Percentiles rank a stretch among this genome's conserved stretches.
Conservation (phyloP, 2,113 vertebrate genomes). For the Tringa solitaria region DNA sequence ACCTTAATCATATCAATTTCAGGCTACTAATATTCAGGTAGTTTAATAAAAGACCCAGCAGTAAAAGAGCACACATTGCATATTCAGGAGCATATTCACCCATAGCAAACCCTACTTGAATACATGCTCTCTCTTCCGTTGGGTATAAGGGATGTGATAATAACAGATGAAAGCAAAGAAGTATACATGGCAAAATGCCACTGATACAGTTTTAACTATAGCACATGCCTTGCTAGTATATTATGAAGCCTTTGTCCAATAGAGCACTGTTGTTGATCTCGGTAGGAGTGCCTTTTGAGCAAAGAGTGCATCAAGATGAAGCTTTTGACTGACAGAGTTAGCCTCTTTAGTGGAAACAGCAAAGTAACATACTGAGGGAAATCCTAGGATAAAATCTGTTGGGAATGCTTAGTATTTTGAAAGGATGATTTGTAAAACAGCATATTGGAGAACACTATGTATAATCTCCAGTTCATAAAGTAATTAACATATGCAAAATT, state of each 20-base stretch:
- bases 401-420: neutral
- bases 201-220: neutral
- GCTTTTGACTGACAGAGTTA: neutral
- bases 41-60: slow-evolving; percentile 53
- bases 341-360: neutral
- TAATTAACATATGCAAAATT: neutral
- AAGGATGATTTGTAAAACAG: neutral
- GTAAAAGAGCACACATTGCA: slow-evolving; percentile 24
- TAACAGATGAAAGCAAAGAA: neutral
- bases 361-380: neutral
- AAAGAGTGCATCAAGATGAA: neutral
- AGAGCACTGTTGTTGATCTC: neutral
- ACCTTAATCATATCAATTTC: slow-evolving; percentile 59
- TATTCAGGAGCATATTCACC: slow-evolving; percentile 8
- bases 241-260: neutral
- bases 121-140: neutral
- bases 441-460: neutral
- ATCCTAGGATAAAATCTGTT: neutral
- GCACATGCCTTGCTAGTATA: neutral
- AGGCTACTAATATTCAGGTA: slow-evolving; percentile 53
- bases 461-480: neutral
- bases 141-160: neutral
- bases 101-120: neutral
- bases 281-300: neutral
- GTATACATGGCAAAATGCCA: neutral